phyloP scores from a whole-genome alignment of 2,797 vertebrate genomes.

The Acrocephalus scirpaceus region DNA sequence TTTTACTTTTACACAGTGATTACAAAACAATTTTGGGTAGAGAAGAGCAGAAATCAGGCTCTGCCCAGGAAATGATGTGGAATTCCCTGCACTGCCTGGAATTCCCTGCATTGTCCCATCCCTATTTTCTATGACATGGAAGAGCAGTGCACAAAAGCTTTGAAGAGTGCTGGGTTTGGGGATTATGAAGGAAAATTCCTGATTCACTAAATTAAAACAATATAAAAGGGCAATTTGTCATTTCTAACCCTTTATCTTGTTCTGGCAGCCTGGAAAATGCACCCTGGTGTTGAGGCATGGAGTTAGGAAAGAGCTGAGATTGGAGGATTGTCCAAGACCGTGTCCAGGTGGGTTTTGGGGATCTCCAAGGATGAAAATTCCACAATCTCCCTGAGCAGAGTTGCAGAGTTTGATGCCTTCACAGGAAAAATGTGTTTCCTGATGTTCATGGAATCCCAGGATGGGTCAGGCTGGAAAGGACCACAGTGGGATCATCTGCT shows the following conservation, averaged over 20 bases:
- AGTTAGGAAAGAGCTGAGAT: not conserved
- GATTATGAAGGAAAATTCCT: not conserved
- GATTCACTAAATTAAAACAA: not conserved
- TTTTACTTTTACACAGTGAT: slow-evolving; percentile 44
- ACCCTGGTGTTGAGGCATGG: fast-evolving
- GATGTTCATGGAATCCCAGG: not conserved
- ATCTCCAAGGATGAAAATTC: not conserved
- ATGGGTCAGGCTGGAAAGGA: not conserved
- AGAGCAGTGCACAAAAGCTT: not conserved
- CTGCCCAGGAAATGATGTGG: not conserved
- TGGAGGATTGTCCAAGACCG: fast-evolving
- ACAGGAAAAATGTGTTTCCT: not conserved
- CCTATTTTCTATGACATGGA: fast-evolving
- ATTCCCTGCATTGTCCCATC: not conserved
- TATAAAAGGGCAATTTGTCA: not conserved
- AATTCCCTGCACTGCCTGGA: not conserved
- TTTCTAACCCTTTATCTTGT: not conserved
- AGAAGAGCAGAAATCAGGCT: not conserved
- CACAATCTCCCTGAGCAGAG: not conserved
- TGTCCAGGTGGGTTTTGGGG: not conserved
- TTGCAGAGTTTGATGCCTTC: not conserved
- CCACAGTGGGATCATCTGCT: not conserved
- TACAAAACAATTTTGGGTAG: not conserved
- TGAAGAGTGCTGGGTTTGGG: not conserved
- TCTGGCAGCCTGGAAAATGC: not conserved